phyloP scores from a whole-genome alignment of 2,888 invertebrate species.

The Ligdia adustata region DNA sequence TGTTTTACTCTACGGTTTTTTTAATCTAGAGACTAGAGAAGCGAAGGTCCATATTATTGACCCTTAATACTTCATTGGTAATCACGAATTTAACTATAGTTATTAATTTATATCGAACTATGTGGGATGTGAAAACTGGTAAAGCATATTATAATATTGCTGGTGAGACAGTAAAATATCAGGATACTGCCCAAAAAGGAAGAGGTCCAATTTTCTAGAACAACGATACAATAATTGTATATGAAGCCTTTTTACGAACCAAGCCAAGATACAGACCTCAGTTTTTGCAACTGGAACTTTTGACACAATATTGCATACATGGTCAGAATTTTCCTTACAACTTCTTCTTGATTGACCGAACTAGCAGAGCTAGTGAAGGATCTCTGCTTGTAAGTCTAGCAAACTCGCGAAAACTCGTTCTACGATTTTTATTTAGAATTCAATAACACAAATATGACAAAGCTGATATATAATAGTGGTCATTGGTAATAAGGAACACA shows the following conservation, averaged over 20 bases:
- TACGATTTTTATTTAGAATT: too few species aligned
- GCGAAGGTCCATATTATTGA: background rate
- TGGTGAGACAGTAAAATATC: conserved; percentile 1
- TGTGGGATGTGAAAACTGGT: conserved; percentile 43
- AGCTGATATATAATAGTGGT: too few species aligned
- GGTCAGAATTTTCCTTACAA: conserved; percentile 31
- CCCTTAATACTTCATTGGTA: conserved; percentile 9
- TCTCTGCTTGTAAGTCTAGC: too few species aligned
- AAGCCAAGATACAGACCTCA: conserved; percentile 24
- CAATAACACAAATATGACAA: too few species aligned
- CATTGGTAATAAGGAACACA: too few species aligned
- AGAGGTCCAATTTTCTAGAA: conserved; percentile 20
- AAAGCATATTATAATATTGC: conserved; percentile 29
- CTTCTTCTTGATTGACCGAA: too few species aligned
- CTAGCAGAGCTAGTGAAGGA: too few species aligned
- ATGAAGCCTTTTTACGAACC: conserved; percentile 28
- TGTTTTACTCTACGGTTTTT: too few species aligned
- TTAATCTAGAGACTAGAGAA: too few species aligned
- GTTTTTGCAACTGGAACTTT: conserved; percentile 38
- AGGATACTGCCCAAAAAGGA: conserved; percentile 2
- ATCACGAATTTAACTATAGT: conserved; percentile 14
- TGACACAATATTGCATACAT: conserved; percentile 41
- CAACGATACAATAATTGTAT: conserved; percentile 6
- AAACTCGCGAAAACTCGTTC: too few species aligned
- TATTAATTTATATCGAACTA: conserved; percentile 33